A percentile compares a stretch with the other conserved stretches of the same genome.
Conservation (phyloP, 1,140 invertebrate genomes). For the Reticulitermes speratus region DNA sequence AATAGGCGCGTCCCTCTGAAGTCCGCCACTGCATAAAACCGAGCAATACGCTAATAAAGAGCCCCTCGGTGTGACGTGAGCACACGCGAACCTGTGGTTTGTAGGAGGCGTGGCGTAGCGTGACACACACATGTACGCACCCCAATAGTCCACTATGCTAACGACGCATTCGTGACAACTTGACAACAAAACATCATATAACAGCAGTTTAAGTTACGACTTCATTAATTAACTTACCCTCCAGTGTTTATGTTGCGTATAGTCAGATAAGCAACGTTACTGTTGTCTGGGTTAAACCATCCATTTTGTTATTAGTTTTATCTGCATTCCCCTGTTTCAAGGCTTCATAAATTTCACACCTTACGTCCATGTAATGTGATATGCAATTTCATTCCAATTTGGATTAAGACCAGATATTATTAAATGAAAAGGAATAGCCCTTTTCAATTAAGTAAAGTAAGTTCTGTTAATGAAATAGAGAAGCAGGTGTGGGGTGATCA, state of each 20-base stretch:
- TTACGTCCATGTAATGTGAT: not conserved
- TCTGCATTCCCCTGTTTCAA: not conserved
- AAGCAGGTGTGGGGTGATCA: too few species aligned
- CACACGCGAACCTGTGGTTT: too few species aligned
- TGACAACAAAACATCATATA: too few species aligned
- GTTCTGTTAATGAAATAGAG: too few species aligned
- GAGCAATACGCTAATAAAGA: not conserved
- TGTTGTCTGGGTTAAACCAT: not conserved
- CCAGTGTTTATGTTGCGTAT: not conserved
- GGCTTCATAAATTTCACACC: not conserved
- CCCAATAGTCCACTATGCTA: not conserved
- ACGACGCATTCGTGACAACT: not conserved
- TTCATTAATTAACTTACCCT: slow-evolving; percentile 5
- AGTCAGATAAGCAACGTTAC: not conserved
- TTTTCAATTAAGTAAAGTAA: too few species aligned
- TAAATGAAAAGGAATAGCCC: not conserved
- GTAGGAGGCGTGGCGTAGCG: not conserved
- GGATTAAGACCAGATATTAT: not conserved
- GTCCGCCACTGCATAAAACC: not conserved
- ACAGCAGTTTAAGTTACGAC: not conserved
- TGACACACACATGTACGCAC: not conserved
- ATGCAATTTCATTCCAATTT: not conserved
- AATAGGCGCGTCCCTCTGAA: not conserved
- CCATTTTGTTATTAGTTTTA: not conserved
- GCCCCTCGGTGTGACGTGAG: not conserved